A percentile compares a stretch with the other conserved stretches of the same genome.
Conservation (phyloP, 2,888 invertebrate genomes). For the Rotaria socialis region DNA sequence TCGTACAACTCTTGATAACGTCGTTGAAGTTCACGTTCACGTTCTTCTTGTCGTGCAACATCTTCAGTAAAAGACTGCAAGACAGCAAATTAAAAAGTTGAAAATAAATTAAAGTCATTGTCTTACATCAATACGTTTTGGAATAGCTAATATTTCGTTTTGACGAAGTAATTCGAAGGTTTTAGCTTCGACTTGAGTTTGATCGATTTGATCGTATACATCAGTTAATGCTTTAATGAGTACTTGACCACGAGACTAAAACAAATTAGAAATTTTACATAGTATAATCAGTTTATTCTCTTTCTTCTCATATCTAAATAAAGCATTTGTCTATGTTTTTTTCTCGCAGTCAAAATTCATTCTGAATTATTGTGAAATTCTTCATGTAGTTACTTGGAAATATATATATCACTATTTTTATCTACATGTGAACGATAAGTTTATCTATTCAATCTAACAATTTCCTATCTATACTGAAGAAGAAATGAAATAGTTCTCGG, state of each 20-base stretch:
- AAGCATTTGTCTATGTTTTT: no score
- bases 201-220: slow-evolving; percentile 76
- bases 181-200: slow-evolving; percentile 77
- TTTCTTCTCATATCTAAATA: no score
- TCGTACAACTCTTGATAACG: slow-evolving; percentile 63
- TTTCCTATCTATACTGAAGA: no score
- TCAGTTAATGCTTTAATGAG: slow-evolving; percentile 72
- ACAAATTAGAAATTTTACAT: slow-evolving; percentile 49
- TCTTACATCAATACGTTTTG: slow-evolving; percentile 74
- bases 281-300: no score
- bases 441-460: no score
- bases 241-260: slow-evolving; percentile 70
- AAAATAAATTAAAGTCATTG: slow-evolving; percentile 53
- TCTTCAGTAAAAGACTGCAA: slow-evolving; percentile 78
- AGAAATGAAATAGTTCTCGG: no score
- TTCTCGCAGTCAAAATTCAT: no score
- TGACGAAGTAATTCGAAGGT: slow-evolving; percentile 83
- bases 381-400: no score
- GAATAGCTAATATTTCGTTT: slow-evolving; percentile 83
- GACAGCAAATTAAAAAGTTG: neutral
- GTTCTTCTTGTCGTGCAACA: slow-evolving; percentile 80
- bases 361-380: no score
- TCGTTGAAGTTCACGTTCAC: slow-evolving; percentile 80
- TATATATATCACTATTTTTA: no score
- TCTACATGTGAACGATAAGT: no score